Evolutionary conservation across 1,140 invertebrate species (phyloP), one percentile per base, ranked within the genome.

Genomic region (Papilio aristodemus): DNA sequence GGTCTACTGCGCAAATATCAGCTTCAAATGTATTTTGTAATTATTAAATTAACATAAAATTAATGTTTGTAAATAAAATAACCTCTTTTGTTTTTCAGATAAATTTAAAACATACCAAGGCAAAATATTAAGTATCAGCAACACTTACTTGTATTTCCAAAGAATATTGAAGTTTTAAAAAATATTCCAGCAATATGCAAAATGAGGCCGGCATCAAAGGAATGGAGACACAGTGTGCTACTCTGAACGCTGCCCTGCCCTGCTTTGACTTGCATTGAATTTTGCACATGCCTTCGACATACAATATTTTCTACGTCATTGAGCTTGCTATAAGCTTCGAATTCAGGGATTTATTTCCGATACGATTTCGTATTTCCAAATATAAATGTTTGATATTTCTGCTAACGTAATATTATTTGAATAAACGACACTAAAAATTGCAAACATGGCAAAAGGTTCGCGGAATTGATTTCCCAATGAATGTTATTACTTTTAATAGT

Each of bases 291-390:
- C 62, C 62, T 43, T 10, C 62, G 37, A 46, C 41, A 50, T 66
- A 46, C 63, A 66, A 66, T 66, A 66, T 66, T 66, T 66, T 66
- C 63, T 50, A 36, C 63, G 41, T 43, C 27, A 66, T 66, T 66
- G 63, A 66, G 63, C 41, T 66, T 27, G 63, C 63, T 66, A 66
- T 66, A 50, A 66, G 63, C 63, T 66, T 32, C 63, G 63, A 46
- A 66, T 66, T 66, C 63, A 66, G 6, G 63, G 63, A 66, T 66
- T 66, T 66, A 66, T 66, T 46, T 66, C 41, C 63, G 41, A 66
- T 66, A 66, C 27, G 63, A 66, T 66, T 66, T 66, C 38, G n/a
- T 43, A 46, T 46, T 66, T 66, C 25, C 63, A 66, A 66, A 66
- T 50, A 66, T 66, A 66, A 66, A 66, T 66, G 41, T 66, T 66